Conservation (phyloP, 2,113 vertebrate species). For the Acrocephalus arundinaceus region DNA sequence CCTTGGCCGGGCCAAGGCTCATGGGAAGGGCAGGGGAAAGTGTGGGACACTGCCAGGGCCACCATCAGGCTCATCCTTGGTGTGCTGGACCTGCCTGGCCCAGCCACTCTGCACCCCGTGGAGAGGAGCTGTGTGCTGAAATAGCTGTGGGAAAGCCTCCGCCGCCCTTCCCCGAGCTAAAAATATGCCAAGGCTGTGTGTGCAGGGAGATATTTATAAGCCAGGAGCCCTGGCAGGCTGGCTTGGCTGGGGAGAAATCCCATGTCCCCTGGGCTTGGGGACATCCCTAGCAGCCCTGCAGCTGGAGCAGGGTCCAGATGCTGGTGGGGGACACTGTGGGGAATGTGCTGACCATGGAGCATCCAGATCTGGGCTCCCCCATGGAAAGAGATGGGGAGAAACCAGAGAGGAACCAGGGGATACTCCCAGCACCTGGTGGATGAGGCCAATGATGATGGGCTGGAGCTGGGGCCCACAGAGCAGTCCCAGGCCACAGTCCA, state of each 20-base stretch:
- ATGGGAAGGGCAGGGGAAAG: neutral
- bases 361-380: neutral
- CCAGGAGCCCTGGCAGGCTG: slow-evolving; percentile 33
- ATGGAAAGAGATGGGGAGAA: neutral
- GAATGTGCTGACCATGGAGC: rapidly evolving
- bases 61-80: rapidly evolving
- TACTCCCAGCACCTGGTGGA: neutral
- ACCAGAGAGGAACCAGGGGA: neutral
- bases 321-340: neutral
- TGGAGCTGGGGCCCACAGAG: neutral
- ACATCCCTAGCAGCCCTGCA: neutral
- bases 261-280: neutral
- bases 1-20: neutral
- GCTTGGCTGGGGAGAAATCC: neutral
- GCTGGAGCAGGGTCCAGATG: neutral
- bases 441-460: rapidly evolving
- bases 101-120: neutral
- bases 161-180: slow-evolving; percentile 20
- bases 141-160: slow-evolving; percentile 64
- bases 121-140: slow-evolving; percentile 17
- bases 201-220: slow-evolving; percentile 60
- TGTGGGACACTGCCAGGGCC: neutral
- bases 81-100: neutral
- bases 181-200: slow-evolving; percentile 23
- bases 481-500: neutral